These are phyloP conservation scores for Troglohyphantes excavatus DNA, from an alignment of 2,888 invertebrate species.

Conservation along the genomic window DNA sequence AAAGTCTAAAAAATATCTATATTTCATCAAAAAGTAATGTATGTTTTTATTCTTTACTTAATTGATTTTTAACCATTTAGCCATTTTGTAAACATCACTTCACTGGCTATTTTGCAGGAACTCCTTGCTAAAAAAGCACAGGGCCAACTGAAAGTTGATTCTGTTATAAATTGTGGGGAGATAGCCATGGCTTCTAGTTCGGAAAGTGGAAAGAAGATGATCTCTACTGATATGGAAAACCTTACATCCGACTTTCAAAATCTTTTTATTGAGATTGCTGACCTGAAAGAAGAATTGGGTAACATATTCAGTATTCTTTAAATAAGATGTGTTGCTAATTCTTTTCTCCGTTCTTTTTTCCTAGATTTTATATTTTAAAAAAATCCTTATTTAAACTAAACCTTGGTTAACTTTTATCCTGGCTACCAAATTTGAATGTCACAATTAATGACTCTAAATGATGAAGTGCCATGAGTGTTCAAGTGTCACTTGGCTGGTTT, in stretches of 20 bases:
- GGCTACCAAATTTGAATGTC: too few relatives aligned
- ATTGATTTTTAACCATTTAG: not conserved
- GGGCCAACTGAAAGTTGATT: slow-evolving; percentile 92
- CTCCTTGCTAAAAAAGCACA: slow-evolving; percentile 90
- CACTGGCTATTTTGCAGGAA: slow-evolving; percentile 64
- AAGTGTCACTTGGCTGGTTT: too few relatives aligned
- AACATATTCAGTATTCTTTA: too few relatives aligned
- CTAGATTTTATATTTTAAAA: too few relatives aligned
- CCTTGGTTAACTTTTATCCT: too few relatives aligned
- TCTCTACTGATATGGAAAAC: slow-evolving; percentile 92
- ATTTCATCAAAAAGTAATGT: not conserved
- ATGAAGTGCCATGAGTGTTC: too few relatives aligned
- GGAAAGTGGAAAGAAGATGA: slow-evolving; percentile 86
- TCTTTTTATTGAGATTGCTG: slow-evolving; percentile 92
- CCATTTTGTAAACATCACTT: too few relatives aligned
- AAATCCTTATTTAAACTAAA: too few relatives aligned
- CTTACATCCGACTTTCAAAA: slow-evolving; percentile 92
- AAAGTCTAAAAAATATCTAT: not conserved
- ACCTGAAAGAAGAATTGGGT: slow-evolving; percentile 92
- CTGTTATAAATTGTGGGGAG: slow-evolving; percentile 89
- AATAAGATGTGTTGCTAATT: too few relatives aligned
- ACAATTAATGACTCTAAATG: too few relatives aligned
- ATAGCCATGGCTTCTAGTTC: slow-evolving; percentile 93
- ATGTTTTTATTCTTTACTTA: not conserved
- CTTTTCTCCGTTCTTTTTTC: too few relatives aligned